phyloP scores from a whole-genome alignment of 2,888 invertebrate genomes.

The Clunio marinus region DNA sequence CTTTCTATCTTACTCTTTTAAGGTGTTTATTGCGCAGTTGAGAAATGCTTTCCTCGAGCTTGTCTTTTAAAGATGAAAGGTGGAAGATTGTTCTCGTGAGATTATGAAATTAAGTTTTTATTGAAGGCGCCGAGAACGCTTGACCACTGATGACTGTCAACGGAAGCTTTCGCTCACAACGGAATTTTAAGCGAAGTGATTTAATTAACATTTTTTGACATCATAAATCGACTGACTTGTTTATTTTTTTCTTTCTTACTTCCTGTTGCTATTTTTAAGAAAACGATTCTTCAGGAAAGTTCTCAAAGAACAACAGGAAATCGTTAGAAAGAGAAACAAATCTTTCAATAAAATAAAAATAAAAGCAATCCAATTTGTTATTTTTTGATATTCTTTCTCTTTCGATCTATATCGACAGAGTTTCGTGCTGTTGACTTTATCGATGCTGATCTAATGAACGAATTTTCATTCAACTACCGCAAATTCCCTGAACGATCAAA shows the following conservation, averaged over 20 bases:
- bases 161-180: not conserved
- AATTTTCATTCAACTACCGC: not conserved
- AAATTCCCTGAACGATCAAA: no score
- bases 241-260: not conserved
- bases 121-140: not conserved
- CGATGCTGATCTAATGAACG: not conserved
- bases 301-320: conserved; percentile 5
- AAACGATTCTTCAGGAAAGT: not conserved
- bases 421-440: not conserved
- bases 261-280: not conserved
- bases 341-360: not conserved
- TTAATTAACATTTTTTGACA: conserved; percentile 5
- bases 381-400: not conserved
- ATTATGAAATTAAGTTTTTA: conserved; percentile 17
- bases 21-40: conserved; percentile 33
- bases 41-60: conserved; percentile 15
- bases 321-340: not conserved
- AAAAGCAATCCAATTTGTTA: not conserved
- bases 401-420: not conserved
- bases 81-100: not conserved
- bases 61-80: no score
- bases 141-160: no score
- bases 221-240: conserved; percentile 6
- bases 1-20: not conserved
- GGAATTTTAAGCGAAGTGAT: not conserved